Conservation (phyloP, 2,113 vertebrate genomes). For the Odocoileus virginianus region DNA sequence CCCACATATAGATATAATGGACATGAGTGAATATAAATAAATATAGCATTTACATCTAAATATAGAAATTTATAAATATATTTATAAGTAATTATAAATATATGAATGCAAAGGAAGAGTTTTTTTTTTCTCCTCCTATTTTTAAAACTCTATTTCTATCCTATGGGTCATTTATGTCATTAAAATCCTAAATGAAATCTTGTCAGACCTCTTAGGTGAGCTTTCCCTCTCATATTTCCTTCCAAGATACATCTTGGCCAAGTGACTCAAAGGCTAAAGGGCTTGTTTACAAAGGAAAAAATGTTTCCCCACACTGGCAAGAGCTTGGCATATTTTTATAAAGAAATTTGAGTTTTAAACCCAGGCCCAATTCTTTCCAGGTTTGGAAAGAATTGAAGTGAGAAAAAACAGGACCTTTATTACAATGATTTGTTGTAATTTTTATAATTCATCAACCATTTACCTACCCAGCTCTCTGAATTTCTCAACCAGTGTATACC, state of each 20-base stretch:
- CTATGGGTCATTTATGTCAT: neutral
- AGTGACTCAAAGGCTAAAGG: neutral
- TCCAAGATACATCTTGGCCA: neutral
- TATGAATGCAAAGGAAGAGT: neutral
- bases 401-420: neutral
- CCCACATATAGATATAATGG: neutral
- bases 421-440: neutral
- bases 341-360: neutral
- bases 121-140: neutral
- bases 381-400: neutral
- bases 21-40: neutral
- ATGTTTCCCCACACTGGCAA: neutral
- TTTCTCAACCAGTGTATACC: neutral
- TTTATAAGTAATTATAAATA: neutral
- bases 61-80: neutral
- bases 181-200: slow-evolving; percentile 23
- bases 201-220: neutral
- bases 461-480: neutral
- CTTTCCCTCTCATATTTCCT: neutral
- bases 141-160: neutral
- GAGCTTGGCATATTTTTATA: neutral
- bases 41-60: neutral
- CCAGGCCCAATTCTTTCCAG: neutral
- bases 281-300: neutral
- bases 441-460: neutral